phyloP scores from a whole-genome alignment of 2,113 vertebrate species.

The Rhinoptilus africanus region DNA sequence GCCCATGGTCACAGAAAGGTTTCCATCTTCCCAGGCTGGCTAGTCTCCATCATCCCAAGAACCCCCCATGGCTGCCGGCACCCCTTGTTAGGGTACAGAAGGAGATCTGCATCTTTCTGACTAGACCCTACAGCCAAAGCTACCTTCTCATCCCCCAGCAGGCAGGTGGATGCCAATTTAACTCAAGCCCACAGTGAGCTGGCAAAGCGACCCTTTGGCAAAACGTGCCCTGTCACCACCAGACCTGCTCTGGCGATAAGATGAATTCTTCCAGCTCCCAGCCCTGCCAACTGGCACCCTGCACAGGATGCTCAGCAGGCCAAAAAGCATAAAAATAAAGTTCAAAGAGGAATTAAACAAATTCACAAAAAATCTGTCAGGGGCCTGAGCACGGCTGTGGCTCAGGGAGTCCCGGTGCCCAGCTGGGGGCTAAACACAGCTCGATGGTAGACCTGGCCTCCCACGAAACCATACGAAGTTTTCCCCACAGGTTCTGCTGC shows the following conservation, averaged over 20 bases:
- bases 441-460: not conserved
- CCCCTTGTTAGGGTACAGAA: not conserved
- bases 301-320: slow-evolving; percentile 9
- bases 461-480: not conserved
- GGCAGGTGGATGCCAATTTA: not conserved
- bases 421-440: not conserved
- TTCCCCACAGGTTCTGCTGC: not conserved
- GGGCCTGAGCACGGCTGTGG: not conserved
- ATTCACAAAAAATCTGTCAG: not conserved
- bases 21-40: not conserved
- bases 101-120: not conserved
- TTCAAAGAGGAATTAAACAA: slow-evolving; percentile 7
- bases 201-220: not conserved
- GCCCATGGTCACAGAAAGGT: not conserved
- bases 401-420: accelerated
- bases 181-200: not conserved
- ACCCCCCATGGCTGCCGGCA: not conserved
- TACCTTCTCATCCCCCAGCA: not conserved
- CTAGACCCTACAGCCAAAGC: not conserved
- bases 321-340: not conserved
- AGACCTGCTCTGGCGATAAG: slow-evolving; percentile 18
- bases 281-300: slow-evolving; percentile 26
- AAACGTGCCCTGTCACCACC: not conserved
- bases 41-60: not conserved
- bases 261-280: not conserved